Percentiles rank a stretch among this genome's conserved stretches.
Evolutionary conservation across 92 coral and sea anemone genomes (phyloP).

Genomic region (Phymanthus crucifer): DNA sequence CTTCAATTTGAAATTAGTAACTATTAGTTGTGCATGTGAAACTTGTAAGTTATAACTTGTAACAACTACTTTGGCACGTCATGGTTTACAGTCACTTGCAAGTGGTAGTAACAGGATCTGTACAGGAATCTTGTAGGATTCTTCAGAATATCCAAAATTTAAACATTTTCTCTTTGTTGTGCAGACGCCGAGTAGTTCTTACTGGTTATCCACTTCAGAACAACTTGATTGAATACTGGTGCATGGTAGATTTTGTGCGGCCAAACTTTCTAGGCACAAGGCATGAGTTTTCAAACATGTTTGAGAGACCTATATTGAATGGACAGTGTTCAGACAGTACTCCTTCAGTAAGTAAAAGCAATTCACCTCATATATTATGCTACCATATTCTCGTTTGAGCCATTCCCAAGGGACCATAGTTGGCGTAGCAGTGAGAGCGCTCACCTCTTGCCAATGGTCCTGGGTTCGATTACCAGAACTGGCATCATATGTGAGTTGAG

Average conservation of each 20-base stretch:
- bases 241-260: slow-evolving; percentile 98
- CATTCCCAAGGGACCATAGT: no score
- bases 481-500: no score
- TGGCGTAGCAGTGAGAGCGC: no score
- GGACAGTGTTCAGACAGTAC: slow-evolving; percentile 98
- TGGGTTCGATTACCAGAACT: background rate
- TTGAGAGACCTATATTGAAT: slow-evolving; percentile 94
- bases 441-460: background rate
- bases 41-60: no score
- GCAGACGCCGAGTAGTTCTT: slow-evolving; percentile 90
- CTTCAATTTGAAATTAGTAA: no score
- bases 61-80: no score
- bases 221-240: slow-evolving; percentile 96
- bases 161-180: background rate
- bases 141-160: background rate
- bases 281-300: slow-evolving; percentile 96
- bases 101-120: background rate
- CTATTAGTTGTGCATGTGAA: no score
- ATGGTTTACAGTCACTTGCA: no score
- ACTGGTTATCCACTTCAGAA: slow-evolving; percentile 97
- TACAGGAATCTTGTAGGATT: background rate
- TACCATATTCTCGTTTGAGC: no score
- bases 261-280: slow-evolving; percentile 93
- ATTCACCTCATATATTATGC: background rate
- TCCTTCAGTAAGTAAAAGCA: slow-evolving; percentile 67